phyloP scores from a whole-genome alignment of 2,888 invertebrate species.

The Trichopoda pennipes region DNA sequence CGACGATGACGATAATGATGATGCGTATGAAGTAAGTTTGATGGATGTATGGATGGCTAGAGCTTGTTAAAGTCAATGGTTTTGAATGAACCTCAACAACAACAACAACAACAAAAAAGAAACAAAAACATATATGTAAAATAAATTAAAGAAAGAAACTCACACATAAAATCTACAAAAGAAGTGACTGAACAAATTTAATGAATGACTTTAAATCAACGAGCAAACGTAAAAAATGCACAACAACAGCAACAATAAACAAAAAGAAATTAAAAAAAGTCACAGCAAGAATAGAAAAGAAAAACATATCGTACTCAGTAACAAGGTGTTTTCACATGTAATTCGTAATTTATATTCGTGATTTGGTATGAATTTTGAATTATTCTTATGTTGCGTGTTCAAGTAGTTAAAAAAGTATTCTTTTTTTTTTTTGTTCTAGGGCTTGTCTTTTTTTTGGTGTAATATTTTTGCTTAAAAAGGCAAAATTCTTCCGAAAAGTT shows the following conservation, averaged over 20 bases:
- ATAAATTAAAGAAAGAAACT: conserved; percentile 7
- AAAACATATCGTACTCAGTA: conserved; percentile 41
- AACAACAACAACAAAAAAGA: neutral
- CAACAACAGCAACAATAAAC: neutral
- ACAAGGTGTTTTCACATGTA: conserved; percentile 67
- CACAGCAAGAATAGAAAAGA: conserved; percentile 11
- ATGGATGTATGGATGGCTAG: conserved; percentile 18
- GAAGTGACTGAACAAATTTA: conserved; percentile 56
- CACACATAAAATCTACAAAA: conserved; percentile 30
- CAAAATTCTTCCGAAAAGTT: conserved; percentile 59
- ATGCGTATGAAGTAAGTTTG: conserved; percentile 8
- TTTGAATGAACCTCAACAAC: conserved; percentile 41
- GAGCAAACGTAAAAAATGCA: conserved; percentile 6
- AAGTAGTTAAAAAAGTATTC: conserved; percentile 37
- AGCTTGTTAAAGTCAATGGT: conserved; percentile 52
- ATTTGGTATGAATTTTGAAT: conserved; percentile 68
- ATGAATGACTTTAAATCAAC: conserved; percentile 65
- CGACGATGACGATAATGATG: conserved; percentile 8
- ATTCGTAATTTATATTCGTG: conserved; percentile 68
- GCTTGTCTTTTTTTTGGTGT: conserved; percentile 6
- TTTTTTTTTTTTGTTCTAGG: conserved; percentile 31
- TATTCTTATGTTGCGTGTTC: conserved; percentile 61
- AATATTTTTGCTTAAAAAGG: conserved; percentile 27
- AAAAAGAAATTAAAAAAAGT: neutral
- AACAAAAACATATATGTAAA: conserved; percentile 6